Evolutionary conservation across 2,113 vertebrate genomes (phyloP), one percentile per base, ranked within the genome.

Genomic region (Probosciger aterrimus): DNA sequence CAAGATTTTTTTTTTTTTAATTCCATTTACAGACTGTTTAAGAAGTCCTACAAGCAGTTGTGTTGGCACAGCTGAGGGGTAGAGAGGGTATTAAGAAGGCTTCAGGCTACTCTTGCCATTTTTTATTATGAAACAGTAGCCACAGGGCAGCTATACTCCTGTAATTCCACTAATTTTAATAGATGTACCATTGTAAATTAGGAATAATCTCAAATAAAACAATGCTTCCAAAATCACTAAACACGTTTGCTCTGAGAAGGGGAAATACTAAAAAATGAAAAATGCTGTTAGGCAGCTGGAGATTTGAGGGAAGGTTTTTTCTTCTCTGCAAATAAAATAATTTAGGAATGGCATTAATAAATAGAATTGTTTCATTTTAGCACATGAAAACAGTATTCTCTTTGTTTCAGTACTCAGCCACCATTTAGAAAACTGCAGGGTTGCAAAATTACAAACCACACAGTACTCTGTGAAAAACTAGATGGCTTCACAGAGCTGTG

Each of bases 361-460:
- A 77, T 27, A 74, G 7, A 95, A 65, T 49, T 43, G 39, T 67
- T 90, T 90, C 0, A 80, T 90, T 94, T 78, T 82, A 86, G 68
- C n/a, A 57, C 43, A 65, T 57, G 41, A 57, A 80, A 92, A 53
- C 3, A 1, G 6, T 37, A 52, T 80, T 86, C 14, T 80, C 33
- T 80, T 90, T 30, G 23, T 47, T 95, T 83, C 88, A 83, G 49
- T 74, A 57, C 49, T 44, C 46, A 92, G 69, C 37, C 24, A 70
- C 31, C 46, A 31, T 41, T 86, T 81, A 71, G 65, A 75, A 94
- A 82, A 79, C 46, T 39, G 43, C 44, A 86, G 73, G 24, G 41
- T 10, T 91, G 75, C 59, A 81, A 53, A 92, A 86, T 91, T 76
- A 52, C 50, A 91, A 88, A 93, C 47, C 57, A 33, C 47, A 55